A percentile compares a stretch with the other conserved stretches of the same genome.
Evolutionary conservation across 2,888 invertebrate species (phyloP).

Genomic region (Chloroclystis v-ata): DNA sequence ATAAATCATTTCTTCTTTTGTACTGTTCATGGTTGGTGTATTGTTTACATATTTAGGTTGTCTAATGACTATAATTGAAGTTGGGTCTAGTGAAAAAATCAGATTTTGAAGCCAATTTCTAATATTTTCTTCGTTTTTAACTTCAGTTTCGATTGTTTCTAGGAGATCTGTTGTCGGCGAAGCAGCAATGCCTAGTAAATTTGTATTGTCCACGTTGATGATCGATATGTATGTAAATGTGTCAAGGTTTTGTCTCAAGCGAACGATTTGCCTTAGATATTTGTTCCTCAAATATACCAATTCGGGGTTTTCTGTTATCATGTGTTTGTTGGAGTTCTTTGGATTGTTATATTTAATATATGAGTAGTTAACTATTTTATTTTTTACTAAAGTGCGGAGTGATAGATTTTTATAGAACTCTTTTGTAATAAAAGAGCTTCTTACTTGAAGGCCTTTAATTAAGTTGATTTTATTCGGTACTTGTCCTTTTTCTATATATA

Average conservation of each 20-base stretch:
- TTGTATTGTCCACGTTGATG: neutral
- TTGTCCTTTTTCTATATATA: slow-evolving; percentile 7
- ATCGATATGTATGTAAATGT: slow-evolving; percentile 19
- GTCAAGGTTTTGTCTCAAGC: slow-evolving; percentile 7
- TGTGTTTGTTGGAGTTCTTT: slow-evolving; percentile 13
- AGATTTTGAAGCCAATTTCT: slow-evolving; percentile 15
- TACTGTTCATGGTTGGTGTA: slow-evolving; percentile 3
- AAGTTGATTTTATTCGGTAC: slow-evolving; percentile 15
- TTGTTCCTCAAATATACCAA: slow-evolving; percentile 16
- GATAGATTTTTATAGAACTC: slow-evolving; percentile 8
- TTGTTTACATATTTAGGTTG: slow-evolving; percentile 3
- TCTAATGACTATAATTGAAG: slow-evolving; percentile 9
- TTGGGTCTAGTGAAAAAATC: slow-evolving; percentile 4
- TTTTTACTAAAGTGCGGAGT: slow-evolving; percentile 15
- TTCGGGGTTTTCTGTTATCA: slow-evolving; percentile 22
- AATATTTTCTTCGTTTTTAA: neutral
- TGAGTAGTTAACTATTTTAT: slow-evolving; percentile 10
- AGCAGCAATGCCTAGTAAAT: slow-evolving; percentile 14
- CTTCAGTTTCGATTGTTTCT: neutral
- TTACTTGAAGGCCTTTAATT: slow-evolving; percentile 3
- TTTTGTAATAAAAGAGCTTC: neutral
- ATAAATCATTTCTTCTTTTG: neutral
- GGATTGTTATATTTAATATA: slow-evolving; percentile 10
- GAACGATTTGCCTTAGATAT: slow-evolving; percentile 16
- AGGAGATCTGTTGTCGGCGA: slow-evolving; percentile 9